phyloP scores from a whole-genome alignment of 2,888 invertebrate genomes.

The Hydrotaea diabolus region DNA sequence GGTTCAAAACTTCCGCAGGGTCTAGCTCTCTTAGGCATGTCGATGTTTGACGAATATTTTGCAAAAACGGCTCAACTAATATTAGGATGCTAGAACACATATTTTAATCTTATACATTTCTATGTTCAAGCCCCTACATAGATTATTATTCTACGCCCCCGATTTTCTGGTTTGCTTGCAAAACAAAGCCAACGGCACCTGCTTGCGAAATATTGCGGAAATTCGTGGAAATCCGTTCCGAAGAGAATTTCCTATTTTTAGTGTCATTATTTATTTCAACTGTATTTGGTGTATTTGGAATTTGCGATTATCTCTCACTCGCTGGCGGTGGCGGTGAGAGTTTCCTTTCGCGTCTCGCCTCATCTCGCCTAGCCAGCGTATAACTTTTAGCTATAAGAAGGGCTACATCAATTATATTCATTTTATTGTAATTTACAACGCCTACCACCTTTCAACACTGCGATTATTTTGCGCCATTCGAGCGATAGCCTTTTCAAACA shows the following conservation, averaged over 20 bases:
- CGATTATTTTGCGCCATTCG: conserved; percentile 62
- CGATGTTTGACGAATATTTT: too few species aligned
- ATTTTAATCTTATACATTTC: too few species aligned
- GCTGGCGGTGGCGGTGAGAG: not conserved
- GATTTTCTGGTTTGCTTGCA: too few species aligned
- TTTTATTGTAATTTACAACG: conserved; percentile 68
- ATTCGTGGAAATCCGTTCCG: not conserved
- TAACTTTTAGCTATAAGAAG: conserved; percentile 33
- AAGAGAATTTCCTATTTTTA: not conserved
- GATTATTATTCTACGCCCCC: too few species aligned
- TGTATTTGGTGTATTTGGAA: not conserved
- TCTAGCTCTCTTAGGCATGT: too few species aligned
- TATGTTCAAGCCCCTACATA: too few species aligned
- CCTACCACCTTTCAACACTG: conserved; percentile 67
- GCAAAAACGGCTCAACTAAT: too few species aligned
- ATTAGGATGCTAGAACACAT: too few species aligned
- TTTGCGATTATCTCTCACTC: conserved; percentile 1
- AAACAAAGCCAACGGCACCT: too few species aligned
- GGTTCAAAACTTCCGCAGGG: too few species aligned
- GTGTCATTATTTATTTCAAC: conserved; percentile 1
- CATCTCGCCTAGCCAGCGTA: not conserved
- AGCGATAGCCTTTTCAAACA: conserved; percentile 59
- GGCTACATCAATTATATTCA: conserved; percentile 68
- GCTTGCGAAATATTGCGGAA: too few species aligned
- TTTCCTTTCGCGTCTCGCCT: not conserved